These are phyloP conservation scores for Sepiola atlantica DNA, from an alignment of 2,888 invertebrate species.

Conservation along the genomic window DNA sequence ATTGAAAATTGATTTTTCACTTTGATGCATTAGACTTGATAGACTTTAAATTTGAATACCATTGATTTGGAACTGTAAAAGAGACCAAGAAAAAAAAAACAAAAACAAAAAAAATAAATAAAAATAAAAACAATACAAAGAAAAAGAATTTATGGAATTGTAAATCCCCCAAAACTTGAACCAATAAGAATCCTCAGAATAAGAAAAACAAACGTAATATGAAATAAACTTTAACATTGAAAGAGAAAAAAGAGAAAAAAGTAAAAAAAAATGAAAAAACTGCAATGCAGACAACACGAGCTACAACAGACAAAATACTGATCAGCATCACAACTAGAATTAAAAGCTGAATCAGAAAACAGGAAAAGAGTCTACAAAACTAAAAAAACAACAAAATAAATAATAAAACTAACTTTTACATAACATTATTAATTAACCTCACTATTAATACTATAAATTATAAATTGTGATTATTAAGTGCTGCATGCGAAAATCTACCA, in stretches of 20 bases:
- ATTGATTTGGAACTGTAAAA: background rate
- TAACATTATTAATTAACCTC: background rate
- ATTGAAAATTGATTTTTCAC: background rate
- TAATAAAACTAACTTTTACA: background rate
- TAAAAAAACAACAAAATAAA: background rate
- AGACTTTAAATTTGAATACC: background rate
- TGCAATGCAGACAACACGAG: background rate
- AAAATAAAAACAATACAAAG: too few relatives aligned
- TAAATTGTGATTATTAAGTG: background rate
- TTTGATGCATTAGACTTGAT: background rate
- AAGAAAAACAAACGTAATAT: background rate
- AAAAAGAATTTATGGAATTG: background rate
- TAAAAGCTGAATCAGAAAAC: background rate
- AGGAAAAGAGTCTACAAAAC: background rate
- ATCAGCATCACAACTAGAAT: background rate
- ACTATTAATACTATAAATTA: background rate
- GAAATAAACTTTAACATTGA: background rate
- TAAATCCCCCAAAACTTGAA: background rate
- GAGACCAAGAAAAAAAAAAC: background rate
- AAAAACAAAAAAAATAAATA: too few relatives aligned
- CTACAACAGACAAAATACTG: background rate
- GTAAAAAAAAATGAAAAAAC: background rate
- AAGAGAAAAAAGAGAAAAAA: background rate
- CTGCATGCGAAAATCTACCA: background rate
- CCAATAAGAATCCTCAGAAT: conserved; percentile 32